Evolutionary conservation across 1,140 invertebrate species (phyloP).

Genomic region (Brachionus koreanus): DNA sequence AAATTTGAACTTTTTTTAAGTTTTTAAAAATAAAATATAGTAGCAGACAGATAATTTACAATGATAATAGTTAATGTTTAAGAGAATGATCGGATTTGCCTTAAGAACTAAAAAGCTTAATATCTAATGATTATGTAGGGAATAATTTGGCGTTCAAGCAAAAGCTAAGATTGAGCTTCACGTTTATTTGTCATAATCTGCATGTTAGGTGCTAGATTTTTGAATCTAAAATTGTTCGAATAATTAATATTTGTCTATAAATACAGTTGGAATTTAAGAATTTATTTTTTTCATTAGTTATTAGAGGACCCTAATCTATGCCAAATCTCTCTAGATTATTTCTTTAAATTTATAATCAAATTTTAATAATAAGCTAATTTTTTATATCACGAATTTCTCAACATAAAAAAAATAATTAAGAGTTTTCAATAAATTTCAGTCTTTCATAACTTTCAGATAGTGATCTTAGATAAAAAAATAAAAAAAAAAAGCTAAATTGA

Average conservation of each 20-base stretch:
- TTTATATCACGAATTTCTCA: no score
- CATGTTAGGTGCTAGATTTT: background rate
- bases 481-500: background rate
- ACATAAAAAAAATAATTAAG: background rate
- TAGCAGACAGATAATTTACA: background rate
- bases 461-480: background rate
- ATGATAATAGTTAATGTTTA: background rate
- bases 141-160: slow-evolving; percentile 7
- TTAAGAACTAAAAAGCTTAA: background rate
- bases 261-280: background rate
- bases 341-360: no score
- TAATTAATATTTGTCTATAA: background rate
- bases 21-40: background rate
- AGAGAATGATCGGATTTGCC: background rate
- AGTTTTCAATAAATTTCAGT: background rate
- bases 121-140: background rate
- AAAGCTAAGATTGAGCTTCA: background rate
- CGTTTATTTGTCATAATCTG: background rate
- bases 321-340: background rate
- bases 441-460: background rate
- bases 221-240: background rate
- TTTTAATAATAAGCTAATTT: no score
- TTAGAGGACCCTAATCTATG: background rate
- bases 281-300: background rate
- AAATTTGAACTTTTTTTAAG: background rate